Percentiles rank a stretch among this genome's conserved stretches.
Conservation (phyloP, 1,140 invertebrate species). For the Cydia splendana region DNA sequence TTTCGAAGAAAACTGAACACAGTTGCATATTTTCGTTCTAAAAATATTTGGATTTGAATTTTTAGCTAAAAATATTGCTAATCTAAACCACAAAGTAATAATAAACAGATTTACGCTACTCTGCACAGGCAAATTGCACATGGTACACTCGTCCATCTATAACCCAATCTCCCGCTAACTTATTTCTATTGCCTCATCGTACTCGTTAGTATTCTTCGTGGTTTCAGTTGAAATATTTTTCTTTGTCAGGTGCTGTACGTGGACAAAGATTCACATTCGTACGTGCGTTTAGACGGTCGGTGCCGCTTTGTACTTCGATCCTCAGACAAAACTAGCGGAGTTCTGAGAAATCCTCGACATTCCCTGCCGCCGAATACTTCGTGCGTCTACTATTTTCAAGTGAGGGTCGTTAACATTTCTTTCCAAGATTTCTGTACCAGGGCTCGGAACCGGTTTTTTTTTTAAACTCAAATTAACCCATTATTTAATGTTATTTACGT, state of each 20-base stretch:
- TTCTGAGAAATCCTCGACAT: conserved; percentile 86
- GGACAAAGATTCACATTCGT: conserved; percentile 86
- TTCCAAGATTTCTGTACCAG: not conserved
- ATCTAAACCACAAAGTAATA: not conserved
- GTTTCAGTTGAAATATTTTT: conserved; percentile 40
- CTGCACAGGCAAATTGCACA: not conserved
- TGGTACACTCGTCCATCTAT: not conserved
- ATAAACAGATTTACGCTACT: not conserved
- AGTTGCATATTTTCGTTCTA: no score
- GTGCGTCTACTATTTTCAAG: conserved; percentile 89
- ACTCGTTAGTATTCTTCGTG: conserved; percentile 26
- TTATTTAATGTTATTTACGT: no score
- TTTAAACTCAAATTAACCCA: no score
- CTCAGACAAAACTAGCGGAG: conserved; percentile 86
- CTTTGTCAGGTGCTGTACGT: conserved; percentile 84
- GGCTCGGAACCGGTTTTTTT: no score
- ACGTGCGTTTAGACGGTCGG: conserved; percentile 85
- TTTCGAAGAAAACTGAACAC: no score
- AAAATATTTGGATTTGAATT: no score
- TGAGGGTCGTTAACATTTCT: conserved; percentile 37
- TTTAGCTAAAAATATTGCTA: not conserved
- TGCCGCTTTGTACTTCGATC: conserved; percentile 89
- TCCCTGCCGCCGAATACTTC: conserved; percentile 89
- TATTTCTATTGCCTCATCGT: conserved; percentile 7
- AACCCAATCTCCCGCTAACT: conserved; percentile 3